Evolutionary conservation across 2,113 vertebrate species (phyloP).

Genomic region (Mirounga angustirostris): DNA sequence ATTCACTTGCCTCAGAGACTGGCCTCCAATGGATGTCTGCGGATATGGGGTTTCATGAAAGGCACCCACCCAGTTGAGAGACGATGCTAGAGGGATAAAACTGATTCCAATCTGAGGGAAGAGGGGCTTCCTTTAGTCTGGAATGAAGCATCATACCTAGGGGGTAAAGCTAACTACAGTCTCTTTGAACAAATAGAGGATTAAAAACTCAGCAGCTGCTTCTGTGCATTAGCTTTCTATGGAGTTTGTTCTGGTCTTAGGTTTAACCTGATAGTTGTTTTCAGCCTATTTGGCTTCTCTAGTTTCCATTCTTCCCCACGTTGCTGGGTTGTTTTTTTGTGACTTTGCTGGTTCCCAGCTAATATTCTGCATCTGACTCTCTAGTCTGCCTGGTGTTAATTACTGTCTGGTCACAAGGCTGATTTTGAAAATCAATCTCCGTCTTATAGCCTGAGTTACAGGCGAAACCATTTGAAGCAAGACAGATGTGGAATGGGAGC

Average conservation of each 20-base stretch:
- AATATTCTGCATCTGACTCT: not conserved
- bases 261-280: not conserved
- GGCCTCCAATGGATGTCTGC: not conserved
- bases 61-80: not conserved
- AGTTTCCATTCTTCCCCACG: not conserved
- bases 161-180: not conserved
- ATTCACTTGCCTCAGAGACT: not conserved
- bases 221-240: not conserved
- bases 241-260: not conserved
- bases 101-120: not conserved
- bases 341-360: not conserved
- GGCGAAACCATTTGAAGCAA: not conserved
- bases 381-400: not conserved
- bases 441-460: not conserved
- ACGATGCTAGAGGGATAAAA: not conserved
- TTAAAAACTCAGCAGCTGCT: not conserved
- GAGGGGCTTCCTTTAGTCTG: not conserved
- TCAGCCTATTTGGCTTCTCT: not conserved
- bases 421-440: not conserved
- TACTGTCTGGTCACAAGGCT: not conserved
- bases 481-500: not conserved
- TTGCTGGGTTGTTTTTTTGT: not conserved
- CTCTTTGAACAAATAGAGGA: not conserved
- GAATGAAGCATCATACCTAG: not conserved
- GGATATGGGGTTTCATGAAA: not conserved